Percentiles rank a stretch among this genome's conserved stretches.
These are phyloP conservation scores for Stenopsyche tienmushanensis DNA, from an alignment of 1,140 invertebrate species.

Conservation along the genomic window DNA sequence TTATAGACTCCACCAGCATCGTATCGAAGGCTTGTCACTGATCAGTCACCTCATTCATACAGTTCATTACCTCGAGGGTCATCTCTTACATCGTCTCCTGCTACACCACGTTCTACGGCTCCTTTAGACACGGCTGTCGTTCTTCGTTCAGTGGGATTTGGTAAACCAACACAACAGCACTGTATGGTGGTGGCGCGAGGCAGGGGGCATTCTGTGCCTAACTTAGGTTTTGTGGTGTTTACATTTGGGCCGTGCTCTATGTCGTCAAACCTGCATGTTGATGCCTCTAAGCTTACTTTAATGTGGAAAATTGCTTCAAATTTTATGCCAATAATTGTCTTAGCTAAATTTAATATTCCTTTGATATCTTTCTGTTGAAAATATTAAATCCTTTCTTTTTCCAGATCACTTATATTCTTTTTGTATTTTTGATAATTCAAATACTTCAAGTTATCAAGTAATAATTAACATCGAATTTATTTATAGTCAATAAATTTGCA, in stretches of 20 bases:
- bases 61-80: constrained; percentile 77
- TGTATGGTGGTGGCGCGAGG: constrained; percentile 63
- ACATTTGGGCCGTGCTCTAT: constrained; percentile 34
- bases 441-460: too few species aligned
- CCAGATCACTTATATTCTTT: too few species aligned
- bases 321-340: too few species aligned
- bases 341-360: too few species aligned
- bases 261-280: constrained; percentile 40
- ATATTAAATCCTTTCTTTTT: too few species aligned
- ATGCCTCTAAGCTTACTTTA: constrained; percentile 17
- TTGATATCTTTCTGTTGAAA: too few species aligned
- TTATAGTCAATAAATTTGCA: too few species aligned
- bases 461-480: too few species aligned
- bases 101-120: constrained; percentile 66
- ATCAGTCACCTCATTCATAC: constrained; percentile 66
- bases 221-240: constrained; percentile 71
- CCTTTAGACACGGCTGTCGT: constrained; percentile 59
- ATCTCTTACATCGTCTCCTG: constrained; percentile 46
- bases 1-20: constrained; percentile 70
- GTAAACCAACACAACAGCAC: constrained; percentile 47
- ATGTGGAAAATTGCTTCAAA: constrained; percentile 9
- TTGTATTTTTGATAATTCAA: too few species aligned
- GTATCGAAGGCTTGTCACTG: constrained; percentile 63
- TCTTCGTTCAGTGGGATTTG: constrained; percentile 40
- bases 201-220: constrained; percentile 85